These are phyloP conservation scores for Eupeodes luniger DNA, from an alignment of 2,888 invertebrate species.

Conservation along the genomic window DNA sequence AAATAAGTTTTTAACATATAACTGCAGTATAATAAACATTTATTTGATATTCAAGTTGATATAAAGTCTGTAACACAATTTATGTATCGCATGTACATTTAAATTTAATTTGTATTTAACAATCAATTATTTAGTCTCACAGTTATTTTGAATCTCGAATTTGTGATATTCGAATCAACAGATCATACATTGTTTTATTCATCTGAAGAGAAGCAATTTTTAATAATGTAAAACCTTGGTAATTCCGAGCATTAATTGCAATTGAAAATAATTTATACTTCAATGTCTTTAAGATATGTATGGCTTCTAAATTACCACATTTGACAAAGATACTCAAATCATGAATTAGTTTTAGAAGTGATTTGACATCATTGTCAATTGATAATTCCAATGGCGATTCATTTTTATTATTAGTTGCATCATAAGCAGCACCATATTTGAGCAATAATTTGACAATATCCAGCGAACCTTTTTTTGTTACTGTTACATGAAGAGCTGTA, in stretches of 20 bases:
- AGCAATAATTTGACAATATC: constrained; percentile 42
- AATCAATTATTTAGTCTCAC: too few relatives aligned
- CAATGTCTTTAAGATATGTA: constrained; percentile 7
- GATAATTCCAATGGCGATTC: constrained; percentile 1
- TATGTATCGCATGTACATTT: too few relatives aligned
- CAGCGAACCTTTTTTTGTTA: neutral
- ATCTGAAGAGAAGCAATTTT: constrained; percentile 7
- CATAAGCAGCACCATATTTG: constrained; percentile 63
- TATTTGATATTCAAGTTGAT: too few relatives aligned
- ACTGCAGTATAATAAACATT: too few relatives aligned
- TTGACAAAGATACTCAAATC: neutral
- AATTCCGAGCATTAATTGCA: constrained; percentile 32
- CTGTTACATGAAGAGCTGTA: neutral
- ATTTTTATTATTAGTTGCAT: constrained; percentile 43
- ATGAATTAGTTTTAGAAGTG: neutral
- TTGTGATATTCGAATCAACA: too few relatives aligned
- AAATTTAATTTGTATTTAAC: too few relatives aligned
- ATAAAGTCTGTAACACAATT: too few relatives aligned
- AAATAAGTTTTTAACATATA: too few relatives aligned
- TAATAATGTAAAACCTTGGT: constrained; percentile 23
- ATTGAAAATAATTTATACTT: constrained; percentile 25
- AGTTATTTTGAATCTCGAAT: too few relatives aligned
- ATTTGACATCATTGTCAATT: neutral
- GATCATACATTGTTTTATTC: neutral
- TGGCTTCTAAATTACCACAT: constrained; percentile 9